Evolutionary conservation across 2,797 vertebrate genomes (phyloP), one percentile per base, ranked within the genome.

Genomic region (Leptodactylus fallax): DNA sequence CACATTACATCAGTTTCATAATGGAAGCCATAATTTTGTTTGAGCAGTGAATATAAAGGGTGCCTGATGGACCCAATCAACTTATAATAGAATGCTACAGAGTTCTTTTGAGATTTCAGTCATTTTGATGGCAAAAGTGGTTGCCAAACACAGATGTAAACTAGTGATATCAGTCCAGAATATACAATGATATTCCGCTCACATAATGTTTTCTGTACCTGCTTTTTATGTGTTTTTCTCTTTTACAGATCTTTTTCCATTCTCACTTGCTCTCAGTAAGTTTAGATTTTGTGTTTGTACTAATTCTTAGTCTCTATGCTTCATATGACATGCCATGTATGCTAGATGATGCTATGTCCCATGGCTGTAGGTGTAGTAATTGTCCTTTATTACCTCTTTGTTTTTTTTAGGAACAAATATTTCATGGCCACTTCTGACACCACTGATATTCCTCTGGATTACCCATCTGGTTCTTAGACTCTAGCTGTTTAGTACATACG

Each of bases 251-350:
- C 36, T 79, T 45, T 79, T 19, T 9, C 53, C 36, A 1, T 19
- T 45, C 0, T 79, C 78, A 9, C 23, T 58, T 79, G 78, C 55
- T 79, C 8, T 79, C 27, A 60, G 78, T 79, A 79, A 79, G 78
- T 79, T 27, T 60, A 45, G 58, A 36, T 27, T 60, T 79, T 11
- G 12, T 21, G 3, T 27, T 55, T 51, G 14, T 10, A 58, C n/a
- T 58, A 56, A 27, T 25, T 56, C 3, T 25, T 55, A 49, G 1
- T 0, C 0, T 17, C 7, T 79, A 17, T 27, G 23, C 77, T 13
- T 19, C 12, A 53, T 78, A 76, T 45, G 11, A 11, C 56, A 36
- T 36, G 36, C 36, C 36, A 36, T 36, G 36, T 36, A 36, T 36
- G 36, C 36, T 36, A 36, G 36, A 36, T 36, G 36, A 58, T 6